A percentile compares a stretch with the other conserved stretches of the same genome.
phyloP scores from a whole-genome alignment of 2,113 vertebrate species.

The Kryptolebias marmoratus region DNA sequence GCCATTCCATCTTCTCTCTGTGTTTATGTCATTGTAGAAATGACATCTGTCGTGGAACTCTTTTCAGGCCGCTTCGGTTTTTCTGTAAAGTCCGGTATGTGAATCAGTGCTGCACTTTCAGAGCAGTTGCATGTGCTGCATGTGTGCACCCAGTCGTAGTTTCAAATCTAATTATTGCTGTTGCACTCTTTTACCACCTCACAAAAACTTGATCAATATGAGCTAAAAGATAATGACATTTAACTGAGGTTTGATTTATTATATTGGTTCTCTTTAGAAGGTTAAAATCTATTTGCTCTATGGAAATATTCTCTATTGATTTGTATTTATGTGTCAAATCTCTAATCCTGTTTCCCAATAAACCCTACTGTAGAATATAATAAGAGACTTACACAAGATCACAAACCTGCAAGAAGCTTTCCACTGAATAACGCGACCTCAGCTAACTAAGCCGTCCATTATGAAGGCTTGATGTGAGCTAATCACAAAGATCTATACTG shows the following conservation, averaged over 20 bases:
- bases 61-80: constrained; percentile 82
- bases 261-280: constrained; percentile 13
- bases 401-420: neutral
- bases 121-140: constrained; percentile 72
- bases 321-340: constrained; percentile 7
- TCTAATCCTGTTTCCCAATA: neutral
- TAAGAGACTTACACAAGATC: constrained; percentile 13
- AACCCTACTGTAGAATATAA: neutral
- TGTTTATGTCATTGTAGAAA: constrained; percentile 80
- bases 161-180: constrained; percentile 32
- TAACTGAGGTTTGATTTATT: constrained; percentile 4
- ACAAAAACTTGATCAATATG: constrained; percentile 37
- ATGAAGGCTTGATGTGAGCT: constrained; percentile 28
- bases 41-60: constrained; percentile 82
- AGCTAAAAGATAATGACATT: constrained; percentile 16
- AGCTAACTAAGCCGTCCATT: constrained; percentile 21
- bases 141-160: constrained; percentile 56
- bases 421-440: constrained; percentile 22
- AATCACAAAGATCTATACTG: constrained; percentile 20
- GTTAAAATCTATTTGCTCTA: constrained; percentile 14
- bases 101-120: constrained; percentile 62
- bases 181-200: constrained; percentile 22
- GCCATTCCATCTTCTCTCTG: constrained; percentile 72
- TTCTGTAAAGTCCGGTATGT: constrained; percentile 86
- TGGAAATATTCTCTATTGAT: constrained; percentile 36